These are phyloP conservation scores for Pangasianodon gigas DNA, from an alignment of 2,113 vertebrate genomes.

Conservation along the genomic window DNA sequence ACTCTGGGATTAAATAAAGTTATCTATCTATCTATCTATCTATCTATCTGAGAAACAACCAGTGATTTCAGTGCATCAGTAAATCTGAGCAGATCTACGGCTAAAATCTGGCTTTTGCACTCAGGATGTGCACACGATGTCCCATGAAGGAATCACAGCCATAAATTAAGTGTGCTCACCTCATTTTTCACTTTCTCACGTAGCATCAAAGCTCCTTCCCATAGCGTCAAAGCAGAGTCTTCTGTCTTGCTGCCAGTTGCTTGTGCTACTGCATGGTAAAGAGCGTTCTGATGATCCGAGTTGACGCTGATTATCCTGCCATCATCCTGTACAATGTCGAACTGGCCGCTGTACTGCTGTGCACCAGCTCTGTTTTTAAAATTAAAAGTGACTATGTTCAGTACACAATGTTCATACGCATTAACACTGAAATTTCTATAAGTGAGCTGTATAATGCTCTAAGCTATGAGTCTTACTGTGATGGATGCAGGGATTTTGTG, in stretches of 20 bases:
- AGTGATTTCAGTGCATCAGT: neutral
- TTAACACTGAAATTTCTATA: neutral
- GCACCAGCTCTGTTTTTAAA: neutral
- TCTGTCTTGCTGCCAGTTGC: conserved; percentile 21
- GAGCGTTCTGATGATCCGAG: conserved; percentile 11
- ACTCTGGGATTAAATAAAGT: too few relatives aligned
- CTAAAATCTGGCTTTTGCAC: neutral
- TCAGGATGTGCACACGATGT: neutral
- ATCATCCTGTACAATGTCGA: conserved; percentile 33
- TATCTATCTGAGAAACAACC: neutral
- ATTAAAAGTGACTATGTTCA: neutral
- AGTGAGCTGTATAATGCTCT: neutral
- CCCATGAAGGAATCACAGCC: neutral
- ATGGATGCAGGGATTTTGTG: neutral
- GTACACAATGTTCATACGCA: neutral
- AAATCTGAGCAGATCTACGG: neutral
- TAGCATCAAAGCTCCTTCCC: neutral
- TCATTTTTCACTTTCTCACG: conserved; percentile 34
- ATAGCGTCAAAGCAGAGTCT: neutral
- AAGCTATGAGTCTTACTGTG: neutral
- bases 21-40: too few relatives aligned
- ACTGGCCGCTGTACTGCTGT: conserved; percentile 36
- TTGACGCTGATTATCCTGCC: conserved; percentile 15
- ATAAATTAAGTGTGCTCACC: neutral
- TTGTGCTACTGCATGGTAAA: conserved; percentile 43